Conservation (phyloP, 2,797 vertebrate species). For the Salmo trutta region DNA sequence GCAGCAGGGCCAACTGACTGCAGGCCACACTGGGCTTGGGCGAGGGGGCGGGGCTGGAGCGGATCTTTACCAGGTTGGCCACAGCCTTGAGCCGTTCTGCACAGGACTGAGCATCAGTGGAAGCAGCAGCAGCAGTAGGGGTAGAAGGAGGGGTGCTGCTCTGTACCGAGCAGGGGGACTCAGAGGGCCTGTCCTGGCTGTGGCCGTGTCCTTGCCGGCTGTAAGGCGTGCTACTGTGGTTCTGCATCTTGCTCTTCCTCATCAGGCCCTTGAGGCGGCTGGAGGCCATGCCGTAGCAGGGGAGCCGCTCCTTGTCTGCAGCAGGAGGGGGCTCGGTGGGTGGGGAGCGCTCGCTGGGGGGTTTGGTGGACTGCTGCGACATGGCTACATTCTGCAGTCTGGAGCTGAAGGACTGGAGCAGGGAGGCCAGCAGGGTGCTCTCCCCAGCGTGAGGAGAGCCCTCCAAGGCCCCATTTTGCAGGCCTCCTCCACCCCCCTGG, state of each 20-base stretch:
- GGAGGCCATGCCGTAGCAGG: constrained; percentile 90
- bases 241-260: constrained; percentile 93
- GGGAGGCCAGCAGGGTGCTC: constrained; percentile 94
- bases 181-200: constrained; percentile 81
- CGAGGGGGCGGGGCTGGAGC: constrained; percentile 91
- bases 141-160: constrained; percentile 72
- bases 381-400: constrained; percentile 95
- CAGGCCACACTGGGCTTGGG: constrained; percentile 97
- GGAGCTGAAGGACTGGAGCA: constrained; percentile 98
- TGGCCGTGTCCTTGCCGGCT: constrained; percentile 61
- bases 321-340: constrained; percentile 65
- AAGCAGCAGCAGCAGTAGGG: constrained; percentile 45
- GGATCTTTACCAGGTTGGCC: constrained; percentile 94
- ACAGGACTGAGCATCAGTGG: constrained; percentile 88
- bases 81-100: constrained; percentile 94
- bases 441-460: constrained; percentile 88
- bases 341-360: constrained; percentile 69
- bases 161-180: constrained; percentile 84
- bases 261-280: constrained; percentile 93
- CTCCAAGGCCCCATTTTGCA: constrained; percentile 86
- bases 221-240: constrained; percentile 85
- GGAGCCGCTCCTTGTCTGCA: constrained; percentile 84
- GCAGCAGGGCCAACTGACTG: constrained; percentile 93
- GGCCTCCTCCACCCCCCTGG: constrained; percentile 81
- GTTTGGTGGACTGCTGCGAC: constrained; percentile 89